A percentile compares a stretch with the other conserved stretches of the same genome.
phyloP scores from a whole-genome alignment of 2,113 vertebrate genomes.

The Passerina amoena region DNA sequence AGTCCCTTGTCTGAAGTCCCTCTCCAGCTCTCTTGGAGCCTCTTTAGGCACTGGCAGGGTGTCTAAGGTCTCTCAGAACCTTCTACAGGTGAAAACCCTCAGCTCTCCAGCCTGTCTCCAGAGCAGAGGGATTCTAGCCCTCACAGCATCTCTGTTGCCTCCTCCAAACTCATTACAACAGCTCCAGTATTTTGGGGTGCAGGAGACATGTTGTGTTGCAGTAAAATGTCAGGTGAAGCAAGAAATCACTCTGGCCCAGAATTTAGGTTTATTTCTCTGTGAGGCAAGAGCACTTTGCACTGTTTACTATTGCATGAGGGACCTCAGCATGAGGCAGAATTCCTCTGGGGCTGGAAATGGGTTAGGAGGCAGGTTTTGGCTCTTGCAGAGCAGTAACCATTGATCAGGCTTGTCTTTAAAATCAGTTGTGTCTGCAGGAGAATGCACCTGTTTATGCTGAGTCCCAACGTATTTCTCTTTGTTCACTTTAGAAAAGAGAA shows the following conservation, averaged over 20 bases:
- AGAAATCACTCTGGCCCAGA: background rate
- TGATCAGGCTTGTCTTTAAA: background rate
- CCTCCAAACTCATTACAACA: background rate
- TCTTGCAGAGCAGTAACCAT: background rate
- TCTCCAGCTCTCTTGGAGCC: background rate
- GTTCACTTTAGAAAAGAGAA: background rate
- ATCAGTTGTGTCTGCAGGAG: background rate
- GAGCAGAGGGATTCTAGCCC: background rate
- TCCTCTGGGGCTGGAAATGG: background rate
- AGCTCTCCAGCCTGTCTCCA: background rate
- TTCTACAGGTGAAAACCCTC: background rate
- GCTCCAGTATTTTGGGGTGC: background rate
- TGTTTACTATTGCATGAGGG: fast-evolving
- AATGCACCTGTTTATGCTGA: background rate
- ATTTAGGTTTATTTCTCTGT: background rate
- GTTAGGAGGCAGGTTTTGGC: background rate
- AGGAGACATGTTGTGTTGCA: background rate
- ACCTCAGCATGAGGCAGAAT: background rate
- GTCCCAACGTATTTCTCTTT: background rate
- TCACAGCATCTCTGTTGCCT: background rate
- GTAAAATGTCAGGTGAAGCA: background rate
- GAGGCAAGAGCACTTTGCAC: fast-evolving
- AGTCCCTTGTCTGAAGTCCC: background rate
- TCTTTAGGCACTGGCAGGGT: background rate
- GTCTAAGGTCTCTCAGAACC: background rate